Evolutionary conservation across 2,888 invertebrate species (phyloP).

Genomic region (Nephrotoma guestfalica): DNA sequence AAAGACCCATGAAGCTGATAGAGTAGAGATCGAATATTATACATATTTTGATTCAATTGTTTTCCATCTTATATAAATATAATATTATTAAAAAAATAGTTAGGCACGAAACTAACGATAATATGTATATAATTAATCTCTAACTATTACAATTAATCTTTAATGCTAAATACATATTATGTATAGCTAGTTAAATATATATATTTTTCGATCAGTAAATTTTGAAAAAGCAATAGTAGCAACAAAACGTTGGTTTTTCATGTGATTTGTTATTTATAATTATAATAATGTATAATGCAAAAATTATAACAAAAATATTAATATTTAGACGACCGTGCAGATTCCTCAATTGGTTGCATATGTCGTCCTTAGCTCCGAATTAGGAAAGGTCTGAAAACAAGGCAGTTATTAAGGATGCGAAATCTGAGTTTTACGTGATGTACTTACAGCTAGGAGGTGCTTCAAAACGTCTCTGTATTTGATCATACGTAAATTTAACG

Average conservation of each 20-base stretch:
- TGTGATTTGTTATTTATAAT: not conserved
- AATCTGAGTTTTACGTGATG: conserved; percentile 1
- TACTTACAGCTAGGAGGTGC: conserved; percentile 33
- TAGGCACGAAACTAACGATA: conserved; percentile 6
- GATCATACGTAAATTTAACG: conserved; percentile 96
- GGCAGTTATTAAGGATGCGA: not conserved
- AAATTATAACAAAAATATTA: conserved; percentile 1
- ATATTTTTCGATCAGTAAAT: not conserved
- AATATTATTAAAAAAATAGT: conserved; percentile 4
- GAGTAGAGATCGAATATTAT: not conserved
- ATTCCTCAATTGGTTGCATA: not conserved
- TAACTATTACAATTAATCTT: not conserved
- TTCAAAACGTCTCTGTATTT: conserved; percentile 67
- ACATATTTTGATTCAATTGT: not conserved
- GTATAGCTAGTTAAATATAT: not conserved
- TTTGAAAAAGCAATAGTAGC: not conserved
- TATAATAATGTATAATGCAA: not conserved
- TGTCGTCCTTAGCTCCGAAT: conserved; percentile 18
- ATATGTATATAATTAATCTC: not conserved
- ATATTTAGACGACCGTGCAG: not conserved
- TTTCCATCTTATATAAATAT: not conserved
- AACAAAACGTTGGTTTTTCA: not conserved
- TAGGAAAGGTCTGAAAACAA: conserved; percentile 28
- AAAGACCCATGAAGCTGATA: not conserved
- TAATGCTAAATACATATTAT: not conserved